These are phyloP conservation scores for Nephrotoma appendiculata DNA, from an alignment of 2,888 invertebrate species.

Conservation along the genomic window DNA sequence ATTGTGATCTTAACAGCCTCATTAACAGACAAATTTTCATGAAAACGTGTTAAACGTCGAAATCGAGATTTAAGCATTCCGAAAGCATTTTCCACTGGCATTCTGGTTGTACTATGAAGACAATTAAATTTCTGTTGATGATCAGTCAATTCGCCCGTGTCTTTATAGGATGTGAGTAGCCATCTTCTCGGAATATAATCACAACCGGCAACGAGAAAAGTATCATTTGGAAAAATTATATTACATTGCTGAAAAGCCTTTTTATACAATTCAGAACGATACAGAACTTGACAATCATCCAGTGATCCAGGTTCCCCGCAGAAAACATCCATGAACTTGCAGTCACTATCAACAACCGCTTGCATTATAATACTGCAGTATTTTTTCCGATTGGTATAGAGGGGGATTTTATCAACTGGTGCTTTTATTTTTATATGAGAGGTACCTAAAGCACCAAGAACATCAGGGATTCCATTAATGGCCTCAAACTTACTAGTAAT, in stretches of 20 bases:
- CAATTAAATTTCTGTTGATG: too few species aligned
- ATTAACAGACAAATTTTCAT: neutral
- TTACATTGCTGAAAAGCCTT: neutral
- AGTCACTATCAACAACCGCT: neutral
- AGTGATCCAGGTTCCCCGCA: neutral
- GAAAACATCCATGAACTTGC: neutral
- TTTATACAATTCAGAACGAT: neutral
- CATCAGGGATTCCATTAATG: too few species aligned
- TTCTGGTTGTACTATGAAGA: too few species aligned
- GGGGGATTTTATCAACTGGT: neutral
- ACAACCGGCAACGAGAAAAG: too few species aligned
- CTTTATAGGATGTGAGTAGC: too few species aligned
- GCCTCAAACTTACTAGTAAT: too few species aligned
- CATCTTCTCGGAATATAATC: too few species aligned
- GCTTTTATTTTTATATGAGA: neutral
- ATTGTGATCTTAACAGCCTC: too few species aligned
- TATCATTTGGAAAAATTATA: neutral
- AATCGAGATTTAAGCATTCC: neutral
- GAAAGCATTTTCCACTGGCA: too few species aligned
- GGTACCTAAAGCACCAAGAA: too few species aligned
- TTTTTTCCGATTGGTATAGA: neutral
- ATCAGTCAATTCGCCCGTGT: too few species aligned
- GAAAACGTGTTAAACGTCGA: neutral
- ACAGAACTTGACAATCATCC: neutral
- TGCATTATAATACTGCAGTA: neutral